Evolutionary conservation across 2,797 vertebrate genomes (phyloP).

Genomic region (Decapterus maruadsi): DNA sequence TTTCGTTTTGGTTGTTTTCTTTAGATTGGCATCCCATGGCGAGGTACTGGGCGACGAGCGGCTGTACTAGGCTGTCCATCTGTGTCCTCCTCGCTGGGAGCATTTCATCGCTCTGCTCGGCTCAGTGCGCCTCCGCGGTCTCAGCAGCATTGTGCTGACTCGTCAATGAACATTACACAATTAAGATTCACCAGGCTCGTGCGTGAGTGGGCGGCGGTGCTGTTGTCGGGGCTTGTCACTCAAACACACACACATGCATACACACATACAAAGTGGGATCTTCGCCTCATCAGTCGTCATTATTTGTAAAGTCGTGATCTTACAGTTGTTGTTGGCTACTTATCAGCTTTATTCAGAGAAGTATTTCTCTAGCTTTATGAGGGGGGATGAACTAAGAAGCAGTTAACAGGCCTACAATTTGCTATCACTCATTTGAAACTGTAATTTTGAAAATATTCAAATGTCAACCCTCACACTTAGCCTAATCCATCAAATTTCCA

Average conservation of each 20-base stretch:
- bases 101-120: constrained; percentile 74
- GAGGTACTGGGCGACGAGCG: constrained; percentile 86
- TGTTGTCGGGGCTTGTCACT: constrained; percentile 69
- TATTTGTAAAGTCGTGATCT: constrained; percentile 19
- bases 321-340: background rate
- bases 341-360: constrained; percentile 13
- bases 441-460: background rate
- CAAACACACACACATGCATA: constrained; percentile 14
- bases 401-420: background rate
- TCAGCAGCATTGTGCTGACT: constrained; percentile 80
- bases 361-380: background rate
- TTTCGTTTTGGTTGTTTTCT: constrained; percentile 77
- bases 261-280: constrained; percentile 23
- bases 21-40: constrained; percentile 85
- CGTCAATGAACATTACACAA: constrained; percentile 77
- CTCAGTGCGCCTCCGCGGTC: constrained; percentile 71
- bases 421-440: constrained; percentile 1
- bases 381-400: background rate
- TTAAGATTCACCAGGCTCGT: constrained; percentile 72
- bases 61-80: constrained; percentile 87
- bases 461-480: background rate
- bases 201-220: constrained; percentile 78
- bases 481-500: background rate
- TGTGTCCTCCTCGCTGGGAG: constrained; percentile 79
- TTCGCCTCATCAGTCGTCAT: background rate